A percentile compares a stretch with the other conserved stretches of the same genome.
phyloP scores from a whole-genome alignment of 2,113 vertebrate genomes.

The Reinhardtius hippoglossoides region DNA sequence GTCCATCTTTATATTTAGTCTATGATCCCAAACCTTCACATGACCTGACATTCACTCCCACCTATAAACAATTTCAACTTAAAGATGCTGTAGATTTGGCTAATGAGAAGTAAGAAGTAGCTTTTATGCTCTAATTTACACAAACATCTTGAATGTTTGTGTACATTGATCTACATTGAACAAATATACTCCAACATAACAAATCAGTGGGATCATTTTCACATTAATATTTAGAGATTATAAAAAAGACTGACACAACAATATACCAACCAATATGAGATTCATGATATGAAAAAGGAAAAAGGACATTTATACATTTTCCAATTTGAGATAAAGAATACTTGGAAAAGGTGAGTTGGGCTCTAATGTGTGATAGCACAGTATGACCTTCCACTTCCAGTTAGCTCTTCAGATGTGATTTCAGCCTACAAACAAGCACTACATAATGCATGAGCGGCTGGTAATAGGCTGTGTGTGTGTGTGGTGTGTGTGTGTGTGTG shows the following conservation, averaged over 20 bases:
- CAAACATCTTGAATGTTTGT: not conserved
- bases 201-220: not conserved
- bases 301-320: slow-evolving; percentile 18
- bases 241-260: not conserved
- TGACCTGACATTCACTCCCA: no score
- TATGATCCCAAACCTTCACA: no score
- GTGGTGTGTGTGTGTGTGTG: slow-evolving; percentile 15
- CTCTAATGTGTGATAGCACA: slow-evolving; percentile 19
- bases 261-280: slow-evolving; percentile 3
- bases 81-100: not conserved
- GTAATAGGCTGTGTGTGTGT: slow-evolving; percentile 22
- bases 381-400: slow-evolving; percentile 26
- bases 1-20: no score
- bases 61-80: not conserved
- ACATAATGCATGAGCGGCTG: slow-evolving; percentile 62
- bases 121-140: not conserved
- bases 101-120: not conserved
- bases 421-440: slow-evolving; percentile 39
- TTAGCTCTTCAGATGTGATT: slow-evolving; percentile 45
- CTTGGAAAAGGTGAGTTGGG: slow-evolving; percentile 13
- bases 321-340: slow-evolving; percentile 56
- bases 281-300: slow-evolving; percentile 18
- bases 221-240: not conserved
- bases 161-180: not conserved
- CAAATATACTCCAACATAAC: not conserved